A percentile compares a stretch with the other conserved stretches of the same genome.
Evolutionary conservation across 2,797 vertebrate species (phyloP).

Genomic region (Graptemys geographica): DNA sequence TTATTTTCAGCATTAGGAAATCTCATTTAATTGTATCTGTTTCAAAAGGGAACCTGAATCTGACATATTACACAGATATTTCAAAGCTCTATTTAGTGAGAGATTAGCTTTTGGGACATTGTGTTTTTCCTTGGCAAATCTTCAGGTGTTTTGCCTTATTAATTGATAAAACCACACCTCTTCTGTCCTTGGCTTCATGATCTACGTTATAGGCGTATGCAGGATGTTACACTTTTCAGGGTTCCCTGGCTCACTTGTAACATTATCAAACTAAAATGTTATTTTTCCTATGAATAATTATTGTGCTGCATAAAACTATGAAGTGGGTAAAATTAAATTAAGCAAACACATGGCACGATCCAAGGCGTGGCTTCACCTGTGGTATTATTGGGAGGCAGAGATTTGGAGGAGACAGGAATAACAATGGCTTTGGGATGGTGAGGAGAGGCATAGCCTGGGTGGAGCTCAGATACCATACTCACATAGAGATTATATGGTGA

Average conservation of each 20-base stretch:
- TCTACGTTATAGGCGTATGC: not conserved
- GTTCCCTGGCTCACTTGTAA: not conserved
- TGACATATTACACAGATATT: not conserved
- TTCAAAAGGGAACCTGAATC: not conserved
- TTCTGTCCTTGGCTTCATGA: not conserved
- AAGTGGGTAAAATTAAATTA: not conserved
- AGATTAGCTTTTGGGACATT: not conserved
- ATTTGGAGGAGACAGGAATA: not conserved
- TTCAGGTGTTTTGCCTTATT: not conserved
- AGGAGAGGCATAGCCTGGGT: not conserved
- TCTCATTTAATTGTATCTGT: not conserved
- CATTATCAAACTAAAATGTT: not conserved
- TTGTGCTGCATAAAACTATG: not conserved
- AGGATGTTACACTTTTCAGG: not conserved
- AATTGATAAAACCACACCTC: not conserved
- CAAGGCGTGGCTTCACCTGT: not conserved
- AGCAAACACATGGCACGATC: not conserved
- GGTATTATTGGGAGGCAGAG: not conserved
- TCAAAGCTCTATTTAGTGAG: not conserved
- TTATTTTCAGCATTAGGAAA: not conserved
- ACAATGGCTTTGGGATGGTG: not conserved
- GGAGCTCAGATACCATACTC: not conserved
- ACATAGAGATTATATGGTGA: not conserved
- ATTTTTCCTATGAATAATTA: rapidly evolving
- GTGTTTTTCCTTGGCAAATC: not conserved